Evolutionary conservation across 2,888 invertebrate genomes (phyloP), one percentile per base, ranked within the genome.

Genomic region (Resseliella maxima): DNA sequence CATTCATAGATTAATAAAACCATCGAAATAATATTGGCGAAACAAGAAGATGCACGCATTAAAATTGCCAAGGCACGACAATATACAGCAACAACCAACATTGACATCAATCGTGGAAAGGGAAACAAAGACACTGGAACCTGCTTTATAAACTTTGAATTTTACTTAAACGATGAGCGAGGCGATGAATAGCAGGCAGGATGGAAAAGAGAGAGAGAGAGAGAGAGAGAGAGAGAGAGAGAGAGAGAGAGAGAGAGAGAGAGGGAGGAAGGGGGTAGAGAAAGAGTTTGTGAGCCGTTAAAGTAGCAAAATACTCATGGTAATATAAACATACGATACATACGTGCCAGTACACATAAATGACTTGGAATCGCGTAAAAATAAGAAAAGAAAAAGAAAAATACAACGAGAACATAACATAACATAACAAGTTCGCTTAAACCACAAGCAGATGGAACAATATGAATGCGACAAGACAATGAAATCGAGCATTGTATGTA

Each of bases 241-340:
- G 46, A 50, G 18, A 8, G 46, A 50, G 15, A 50, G 6, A 41
- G 12, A 41, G 5, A 50, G 46, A 18, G 8, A 15, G 46, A 50
- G 46, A 2, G 18, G 46, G 41, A 41, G 41, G 12, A 12, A 41
- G 5, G 41, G 41, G 6, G 12, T 41, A 12, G 41, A 41, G 12
- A 41, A 8, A 15, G 18, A 59, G 24, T 24, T n/a, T 24, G 59
- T 59, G 6, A 59, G 24, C 59, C 3, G 59, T 59, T 59, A 72
- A 59, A 72, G 12, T 27, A 18, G 2, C 72, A 72, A 72, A 72
- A 72, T 35, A 31, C 31, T 31, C 31, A 35, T 72, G 31, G 31
- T 72, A 31, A 72, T 72, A 72, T 27, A 72, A 72, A 72, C 35
- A 72, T 15, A 24, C 59, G 59, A 59, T 59, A 72, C 72, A 72